These are phyloP conservation scores for Lutjanus erythropterus DNA, from an alignment of 2,113 vertebrate species.

Conservation along the genomic window DNA sequence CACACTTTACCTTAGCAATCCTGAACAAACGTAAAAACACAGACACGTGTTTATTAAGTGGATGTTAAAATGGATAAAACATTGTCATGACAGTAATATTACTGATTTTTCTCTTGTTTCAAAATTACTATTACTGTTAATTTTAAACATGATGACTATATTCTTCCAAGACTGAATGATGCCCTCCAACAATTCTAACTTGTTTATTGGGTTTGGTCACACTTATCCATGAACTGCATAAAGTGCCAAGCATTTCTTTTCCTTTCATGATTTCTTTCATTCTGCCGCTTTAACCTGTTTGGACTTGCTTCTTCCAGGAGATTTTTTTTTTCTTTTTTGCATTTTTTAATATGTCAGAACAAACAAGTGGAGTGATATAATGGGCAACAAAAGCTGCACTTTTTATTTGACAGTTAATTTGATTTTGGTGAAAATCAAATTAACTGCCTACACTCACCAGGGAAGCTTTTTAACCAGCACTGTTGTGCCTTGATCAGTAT, in stretches of 20 bases:
- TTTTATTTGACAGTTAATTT: constrained; percentile 16
- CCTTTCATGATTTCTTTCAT: constrained; percentile 4
- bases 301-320: neutral
- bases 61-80: neutral
- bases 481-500: constrained; percentile 9
- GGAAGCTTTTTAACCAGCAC: constrained; percentile 15
- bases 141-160: constrained; percentile 27
- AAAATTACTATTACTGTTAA: too few relatives aligned
- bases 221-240: constrained; percentile 22
- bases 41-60: neutral
- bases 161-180: constrained; percentile 23
- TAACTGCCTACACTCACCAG: neutral
- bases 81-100: neutral
- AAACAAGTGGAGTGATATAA: neutral
- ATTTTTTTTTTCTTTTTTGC: neutral
- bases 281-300: neutral
- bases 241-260: neutral
- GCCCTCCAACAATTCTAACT: constrained; percentile 1
- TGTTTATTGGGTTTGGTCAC: constrained; percentile 21
- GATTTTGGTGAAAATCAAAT: constrained; percentile 4
- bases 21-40: neutral
- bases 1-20: neutral
- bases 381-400: neutral
- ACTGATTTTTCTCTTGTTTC: too few relatives aligned
- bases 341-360: neutral